Conservation (phyloP, 2,797 vertebrate genomes). For the Hapalemur alaotrensis region DNA sequence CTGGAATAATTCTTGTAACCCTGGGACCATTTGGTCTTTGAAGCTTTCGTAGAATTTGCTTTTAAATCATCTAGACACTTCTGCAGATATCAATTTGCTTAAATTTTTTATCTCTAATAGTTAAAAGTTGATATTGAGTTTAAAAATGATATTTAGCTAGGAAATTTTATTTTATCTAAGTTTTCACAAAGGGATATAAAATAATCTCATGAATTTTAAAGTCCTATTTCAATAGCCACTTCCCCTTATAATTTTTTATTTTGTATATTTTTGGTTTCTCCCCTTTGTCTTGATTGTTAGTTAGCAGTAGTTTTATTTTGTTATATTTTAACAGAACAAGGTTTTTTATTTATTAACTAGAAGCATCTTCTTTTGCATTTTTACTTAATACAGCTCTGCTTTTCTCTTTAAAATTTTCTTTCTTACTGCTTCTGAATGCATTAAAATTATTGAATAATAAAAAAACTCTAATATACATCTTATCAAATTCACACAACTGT, state of each 20-base stretch:
- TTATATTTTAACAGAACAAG: neutral
- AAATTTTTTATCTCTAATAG: neutral
- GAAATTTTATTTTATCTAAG: neutral
- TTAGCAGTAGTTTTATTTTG: neutral
- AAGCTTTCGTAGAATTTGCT: neutral
- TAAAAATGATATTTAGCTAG: neutral
- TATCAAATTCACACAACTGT: neutral
- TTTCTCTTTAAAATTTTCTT: neutral
- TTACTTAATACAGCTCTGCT: neutral
- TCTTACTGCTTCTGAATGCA: neutral
- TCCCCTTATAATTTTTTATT: neutral
- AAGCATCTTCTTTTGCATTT: neutral
- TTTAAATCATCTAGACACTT: neutral
- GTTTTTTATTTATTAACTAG: neutral
- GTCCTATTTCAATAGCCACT: neutral
- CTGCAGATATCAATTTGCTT: neutral
- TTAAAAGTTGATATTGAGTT: neutral
- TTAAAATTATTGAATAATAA: neutral
- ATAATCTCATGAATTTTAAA: neutral
- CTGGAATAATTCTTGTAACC: neutral
- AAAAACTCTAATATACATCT: neutral
- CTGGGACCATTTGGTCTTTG: neutral
- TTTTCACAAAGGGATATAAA: neutral
- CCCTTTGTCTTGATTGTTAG: neutral
- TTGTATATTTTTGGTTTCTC: neutral